These are phyloP conservation scores for Myiozetetes cayanensis DNA, from an alignment of 2,113 vertebrate species.

Conservation along the genomic window DNA sequence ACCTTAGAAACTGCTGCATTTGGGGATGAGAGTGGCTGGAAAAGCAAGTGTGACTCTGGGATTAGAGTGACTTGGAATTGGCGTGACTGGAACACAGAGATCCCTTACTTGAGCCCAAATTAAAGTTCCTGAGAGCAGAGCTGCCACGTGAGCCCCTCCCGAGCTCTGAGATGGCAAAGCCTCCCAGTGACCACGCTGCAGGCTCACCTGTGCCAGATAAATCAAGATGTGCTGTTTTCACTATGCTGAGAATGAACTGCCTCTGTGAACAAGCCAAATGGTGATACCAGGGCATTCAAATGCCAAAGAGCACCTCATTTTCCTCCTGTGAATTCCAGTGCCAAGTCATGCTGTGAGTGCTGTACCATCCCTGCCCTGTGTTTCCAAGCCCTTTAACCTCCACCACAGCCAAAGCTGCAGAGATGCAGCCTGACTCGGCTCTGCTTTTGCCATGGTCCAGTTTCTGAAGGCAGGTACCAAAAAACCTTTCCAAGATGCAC, in stretches of 20 bases:
- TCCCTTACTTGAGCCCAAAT: not conserved
- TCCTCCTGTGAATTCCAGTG: not conserved
- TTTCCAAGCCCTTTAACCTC: not conserved
- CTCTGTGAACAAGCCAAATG: not conserved
- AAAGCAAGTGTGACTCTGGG: not conserved
- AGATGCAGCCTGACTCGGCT: not conserved
- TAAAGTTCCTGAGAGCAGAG: not conserved
- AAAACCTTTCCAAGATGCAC: not conserved
- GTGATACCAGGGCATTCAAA: not conserved
- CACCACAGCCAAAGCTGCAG: not conserved
- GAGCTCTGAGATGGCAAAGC: not conserved
- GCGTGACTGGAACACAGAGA: not conserved
- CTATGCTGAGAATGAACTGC: not conserved
- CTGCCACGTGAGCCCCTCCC: not conserved
- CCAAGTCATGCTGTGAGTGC: not conserved
- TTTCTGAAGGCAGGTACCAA: not conserved
- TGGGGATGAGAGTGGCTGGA: not conserved
- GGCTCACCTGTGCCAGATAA: not conserved
- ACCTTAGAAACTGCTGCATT: not conserved
- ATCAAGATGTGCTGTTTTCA: not conserved
- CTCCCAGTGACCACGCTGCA: not conserved
- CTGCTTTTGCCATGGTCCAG: fast-evolving
- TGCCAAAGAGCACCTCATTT: not conserved
- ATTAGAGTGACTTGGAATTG: not conserved
- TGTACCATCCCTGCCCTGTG: fast-evolving